phyloP scores from a whole-genome alignment of 2,797 vertebrate genomes.

The Micromesistius poutassou region DNA sequence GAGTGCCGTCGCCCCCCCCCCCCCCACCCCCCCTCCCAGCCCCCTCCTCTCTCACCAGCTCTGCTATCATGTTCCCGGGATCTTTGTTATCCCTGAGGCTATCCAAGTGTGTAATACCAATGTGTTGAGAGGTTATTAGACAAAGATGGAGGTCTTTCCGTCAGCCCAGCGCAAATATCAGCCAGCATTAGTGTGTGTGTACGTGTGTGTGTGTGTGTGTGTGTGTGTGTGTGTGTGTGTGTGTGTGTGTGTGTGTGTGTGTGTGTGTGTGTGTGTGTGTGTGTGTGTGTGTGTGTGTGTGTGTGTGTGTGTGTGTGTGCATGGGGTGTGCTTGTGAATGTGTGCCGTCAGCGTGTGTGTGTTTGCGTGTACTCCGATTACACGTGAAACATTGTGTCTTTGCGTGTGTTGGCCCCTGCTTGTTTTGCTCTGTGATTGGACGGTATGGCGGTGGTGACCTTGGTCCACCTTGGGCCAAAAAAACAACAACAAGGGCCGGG shows the following conservation, averaged over 20 bases:
- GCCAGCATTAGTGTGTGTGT: constrained; percentile 3
- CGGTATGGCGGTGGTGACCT: constrained; percentile 37
- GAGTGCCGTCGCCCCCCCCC: too few relatives aligned
- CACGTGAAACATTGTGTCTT: background rate
- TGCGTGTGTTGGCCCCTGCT: background rate
- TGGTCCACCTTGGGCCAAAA: constrained; percentile 22
- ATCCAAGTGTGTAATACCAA: constrained; percentile 24
- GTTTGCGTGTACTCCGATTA: constrained; percentile 1
- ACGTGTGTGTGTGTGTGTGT: constrained; percentile 1
- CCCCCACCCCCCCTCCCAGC: too few relatives aligned
- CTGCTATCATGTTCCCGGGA: constrained; percentile 28
- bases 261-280: constrained; percentile 6
- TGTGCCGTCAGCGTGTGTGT: constrained; percentile 17
- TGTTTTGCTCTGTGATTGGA: constrained; percentile 22
- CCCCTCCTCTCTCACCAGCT: constrained; percentile 13
- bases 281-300: constrained; percentile 13
- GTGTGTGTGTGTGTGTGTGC: constrained; percentile 10
- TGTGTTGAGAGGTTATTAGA: background rate
- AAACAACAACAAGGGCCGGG: constrained; percentile 13
- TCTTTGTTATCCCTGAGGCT: constrained; percentile 21
- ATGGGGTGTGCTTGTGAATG: background rate
- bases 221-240: constrained; percentile 11
- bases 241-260: background rate
- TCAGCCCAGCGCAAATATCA: background rate
- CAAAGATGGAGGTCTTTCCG: background rate